phyloP scores from a whole-genome alignment of 2,797 vertebrate genomes.

The Chaetophractus vellerosus region DNA sequence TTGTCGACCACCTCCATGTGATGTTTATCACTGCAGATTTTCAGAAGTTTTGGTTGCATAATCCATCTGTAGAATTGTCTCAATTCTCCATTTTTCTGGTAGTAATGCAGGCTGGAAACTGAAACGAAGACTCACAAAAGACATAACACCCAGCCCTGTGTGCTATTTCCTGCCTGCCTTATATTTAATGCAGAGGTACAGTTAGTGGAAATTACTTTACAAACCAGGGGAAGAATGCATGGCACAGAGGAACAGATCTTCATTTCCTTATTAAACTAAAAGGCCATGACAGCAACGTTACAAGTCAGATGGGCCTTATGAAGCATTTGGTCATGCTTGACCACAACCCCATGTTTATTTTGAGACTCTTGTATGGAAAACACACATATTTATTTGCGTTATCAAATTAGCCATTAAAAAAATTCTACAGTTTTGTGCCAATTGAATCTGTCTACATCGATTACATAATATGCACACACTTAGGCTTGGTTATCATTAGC shows the following conservation, averaged over 20 bases:
- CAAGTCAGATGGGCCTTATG: not conserved
- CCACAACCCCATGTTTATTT: constrained; percentile 60
- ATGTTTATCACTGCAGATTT: not conserved
- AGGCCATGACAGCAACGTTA: not conserved
- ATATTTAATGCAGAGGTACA: not conserved
- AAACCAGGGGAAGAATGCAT: not conserved
- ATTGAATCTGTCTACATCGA: constrained; percentile 56
- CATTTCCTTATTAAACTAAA: not conserved
- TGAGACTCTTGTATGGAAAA: constrained; percentile 59
- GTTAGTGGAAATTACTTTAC: constrained; percentile 18
- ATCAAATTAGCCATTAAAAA: constrained; percentile 65
- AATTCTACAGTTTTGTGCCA: constrained; percentile 73
- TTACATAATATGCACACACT: constrained; percentile 60
- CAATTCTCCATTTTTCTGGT: not conserved
- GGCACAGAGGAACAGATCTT: too few relatives aligned
- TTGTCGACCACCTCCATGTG: too few relatives aligned
- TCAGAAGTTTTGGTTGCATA: not conserved
- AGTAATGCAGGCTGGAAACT: not conserved
- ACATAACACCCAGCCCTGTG: too few relatives aligned
- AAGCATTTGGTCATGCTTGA: not conserved
- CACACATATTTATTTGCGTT: constrained; percentile 64
- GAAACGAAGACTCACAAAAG: not conserved
- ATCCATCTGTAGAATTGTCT: not conserved
- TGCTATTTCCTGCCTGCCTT: not conserved
- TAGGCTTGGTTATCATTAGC: constrained; percentile 60